Percentiles rank a stretch among this genome's conserved stretches.
These are phyloP conservation scores for Mimumesa dahlbomi DNA, from an alignment of 2,888 invertebrate genomes.

Conservation along the genomic window DNA sequence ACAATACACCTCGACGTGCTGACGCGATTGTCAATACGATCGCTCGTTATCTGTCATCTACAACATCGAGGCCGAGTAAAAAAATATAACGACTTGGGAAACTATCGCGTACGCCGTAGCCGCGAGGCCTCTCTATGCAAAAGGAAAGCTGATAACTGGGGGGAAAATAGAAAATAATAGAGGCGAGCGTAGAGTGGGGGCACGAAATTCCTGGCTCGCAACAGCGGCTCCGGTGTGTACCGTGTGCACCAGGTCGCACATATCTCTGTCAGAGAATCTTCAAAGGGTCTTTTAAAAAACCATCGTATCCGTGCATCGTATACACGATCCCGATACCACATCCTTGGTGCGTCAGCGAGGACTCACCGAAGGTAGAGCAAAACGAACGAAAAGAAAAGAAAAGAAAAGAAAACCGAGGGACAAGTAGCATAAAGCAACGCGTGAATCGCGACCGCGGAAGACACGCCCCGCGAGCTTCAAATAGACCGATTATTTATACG, in stretches of 20 bases:
- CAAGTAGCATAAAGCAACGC: background rate
- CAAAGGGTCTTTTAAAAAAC: background rate
- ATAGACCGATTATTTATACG: slow-evolving; percentile 40
- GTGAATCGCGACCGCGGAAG: slow-evolving; percentile 39
- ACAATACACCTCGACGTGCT: background rate
- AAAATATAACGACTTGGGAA: too few relatives aligned
- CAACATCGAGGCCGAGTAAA: background rate
- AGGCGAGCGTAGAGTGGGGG: background rate
- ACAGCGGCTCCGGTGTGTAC: slow-evolving; percentile 31
- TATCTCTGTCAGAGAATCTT: background rate
- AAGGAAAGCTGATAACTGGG: background rate
- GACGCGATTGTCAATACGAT: background rate
- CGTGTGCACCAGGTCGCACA: slow-evolving; percentile 23
- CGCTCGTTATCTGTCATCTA: slow-evolving; percentile 16
- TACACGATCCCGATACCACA: too few relatives aligned
- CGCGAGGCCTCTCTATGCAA: slow-evolving; percentile 15
- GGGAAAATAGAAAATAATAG: slow-evolving; percentile 47
- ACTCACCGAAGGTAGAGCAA: background rate
- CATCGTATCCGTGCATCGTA: too few relatives aligned
- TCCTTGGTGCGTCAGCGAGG: background rate
- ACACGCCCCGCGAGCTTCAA: slow-evolving; percentile 56
- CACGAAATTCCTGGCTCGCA: slow-evolving; percentile 44
- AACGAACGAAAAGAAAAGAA: background rate
- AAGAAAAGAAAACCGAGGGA: too few relatives aligned
- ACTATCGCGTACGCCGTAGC: too few relatives aligned